A percentile compares a stretch with the other conserved stretches of the same genome.
These are phyloP conservation scores for Orycteropus afer DNA, from an alignment of 2,113 vertebrate genomes.

Conservation along the genomic window DNA sequence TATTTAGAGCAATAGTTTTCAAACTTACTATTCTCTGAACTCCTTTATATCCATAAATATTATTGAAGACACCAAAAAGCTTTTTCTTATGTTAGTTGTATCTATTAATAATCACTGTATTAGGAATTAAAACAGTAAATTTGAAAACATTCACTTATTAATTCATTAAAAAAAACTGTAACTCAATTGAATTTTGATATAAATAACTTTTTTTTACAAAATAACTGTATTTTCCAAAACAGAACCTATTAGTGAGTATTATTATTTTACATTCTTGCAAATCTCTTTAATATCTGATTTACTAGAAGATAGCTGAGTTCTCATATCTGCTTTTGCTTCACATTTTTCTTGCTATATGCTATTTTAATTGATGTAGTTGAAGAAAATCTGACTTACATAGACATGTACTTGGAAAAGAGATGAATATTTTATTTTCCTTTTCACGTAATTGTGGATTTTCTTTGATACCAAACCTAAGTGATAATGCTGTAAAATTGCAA, in stretches of 20 bases:
- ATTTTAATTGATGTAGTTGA: neutral
- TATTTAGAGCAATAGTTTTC: neutral
- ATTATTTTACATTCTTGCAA: neutral
- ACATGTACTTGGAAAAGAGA: neutral
- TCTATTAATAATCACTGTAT: neutral
- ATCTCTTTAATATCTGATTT: neutral
- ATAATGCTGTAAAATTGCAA: neutral
- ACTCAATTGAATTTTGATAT: neutral
- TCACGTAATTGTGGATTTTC: neutral
- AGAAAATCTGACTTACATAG: neutral
- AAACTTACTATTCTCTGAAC: neutral
- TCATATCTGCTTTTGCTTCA: neutral
- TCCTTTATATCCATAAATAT: neutral
- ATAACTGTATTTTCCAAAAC: neutral
- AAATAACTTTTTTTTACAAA: neutral
- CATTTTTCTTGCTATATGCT: neutral
- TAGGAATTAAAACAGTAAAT: neutral
- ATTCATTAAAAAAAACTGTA: neutral
- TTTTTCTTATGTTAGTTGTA: neutral
- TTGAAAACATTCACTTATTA: neutral
- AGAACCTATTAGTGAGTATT: neutral
- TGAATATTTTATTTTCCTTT: neutral
- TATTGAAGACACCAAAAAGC: neutral
- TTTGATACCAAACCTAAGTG: neutral
- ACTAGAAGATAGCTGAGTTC: neutral